These are phyloP conservation scores for Amphipoea oculea DNA, from an alignment of 2,888 invertebrate genomes.

Conservation along the genomic window DNA sequence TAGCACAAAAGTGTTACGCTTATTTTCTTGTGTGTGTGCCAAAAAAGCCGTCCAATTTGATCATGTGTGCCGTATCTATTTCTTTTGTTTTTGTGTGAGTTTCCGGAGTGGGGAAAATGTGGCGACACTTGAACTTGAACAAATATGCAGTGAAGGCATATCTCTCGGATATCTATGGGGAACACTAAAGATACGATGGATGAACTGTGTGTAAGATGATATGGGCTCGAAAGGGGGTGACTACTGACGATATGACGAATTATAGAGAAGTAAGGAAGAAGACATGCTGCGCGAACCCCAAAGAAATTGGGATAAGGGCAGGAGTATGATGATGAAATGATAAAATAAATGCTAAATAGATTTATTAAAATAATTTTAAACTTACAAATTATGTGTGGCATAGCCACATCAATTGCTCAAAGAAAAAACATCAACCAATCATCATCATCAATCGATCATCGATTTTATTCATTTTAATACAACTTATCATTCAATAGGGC, in stretches of 20 bases:
- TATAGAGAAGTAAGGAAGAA: neutral
- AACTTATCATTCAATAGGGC: conserved; percentile 92
- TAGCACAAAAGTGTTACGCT: too few species aligned
- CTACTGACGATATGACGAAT: neutral
- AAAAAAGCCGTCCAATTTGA: too few species aligned
- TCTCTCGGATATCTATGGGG: too few species aligned
- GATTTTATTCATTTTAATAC: conserved; percentile 83
- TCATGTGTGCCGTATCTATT: too few species aligned
- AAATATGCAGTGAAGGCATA: too few species aligned
- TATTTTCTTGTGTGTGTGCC: too few species aligned
- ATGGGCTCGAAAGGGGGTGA: neutral
- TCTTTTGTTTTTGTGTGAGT: too few species aligned
- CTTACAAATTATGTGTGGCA: conserved; percentile 13
- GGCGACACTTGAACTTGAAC: too few species aligned
- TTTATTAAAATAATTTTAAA: conserved; percentile 25
- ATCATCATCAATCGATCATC: neutral
- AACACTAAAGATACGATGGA: neutral
- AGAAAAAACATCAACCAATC: too few species aligned
- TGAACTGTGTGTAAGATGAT: neutral
- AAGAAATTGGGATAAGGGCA: neutral
- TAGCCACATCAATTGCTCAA: neutral
- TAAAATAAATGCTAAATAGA: conserved; percentile 1
- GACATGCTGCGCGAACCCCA: neutral
- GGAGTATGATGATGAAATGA: neutral
- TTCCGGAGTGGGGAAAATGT: too few species aligned